Evolutionary conservation across 2,888 invertebrate species (phyloP).

Genomic region (Rhogogaster chlorosoma): DNA sequence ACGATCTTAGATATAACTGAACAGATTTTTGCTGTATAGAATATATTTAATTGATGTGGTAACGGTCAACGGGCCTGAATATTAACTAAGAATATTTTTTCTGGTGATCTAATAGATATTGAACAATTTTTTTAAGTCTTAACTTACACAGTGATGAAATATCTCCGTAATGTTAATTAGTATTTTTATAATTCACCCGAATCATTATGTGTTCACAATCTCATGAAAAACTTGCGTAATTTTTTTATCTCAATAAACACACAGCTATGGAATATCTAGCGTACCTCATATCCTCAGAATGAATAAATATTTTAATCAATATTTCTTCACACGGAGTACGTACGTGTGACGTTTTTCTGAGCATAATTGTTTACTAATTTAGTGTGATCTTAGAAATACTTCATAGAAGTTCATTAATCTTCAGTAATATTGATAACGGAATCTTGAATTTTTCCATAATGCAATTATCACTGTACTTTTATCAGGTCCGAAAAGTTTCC

Average conservation of each 20-base stretch:
- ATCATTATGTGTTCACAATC: not conserved
- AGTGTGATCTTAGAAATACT: not conserved
- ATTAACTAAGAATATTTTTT: not conserved
- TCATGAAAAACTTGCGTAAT: not conserved
- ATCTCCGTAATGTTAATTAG: not conserved
- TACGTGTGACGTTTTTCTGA: not conserved
- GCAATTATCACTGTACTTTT: not conserved
- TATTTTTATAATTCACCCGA: not conserved
- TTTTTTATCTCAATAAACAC: not conserved
- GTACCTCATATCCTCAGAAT: too few relatives aligned
- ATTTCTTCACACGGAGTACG: not conserved
- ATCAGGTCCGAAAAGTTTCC: conserved; percentile 4
- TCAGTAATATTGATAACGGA: not conserved
- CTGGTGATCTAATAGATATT: not conserved
- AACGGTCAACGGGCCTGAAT: not conserved
- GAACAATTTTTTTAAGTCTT: not conserved
- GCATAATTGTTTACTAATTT: not conserved
- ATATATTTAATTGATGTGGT: not conserved
- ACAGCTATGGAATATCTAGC: not conserved
- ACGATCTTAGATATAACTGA: conserved; percentile 1
- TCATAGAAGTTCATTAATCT: not conserved
- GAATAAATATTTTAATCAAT: not conserved
- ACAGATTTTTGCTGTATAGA: not conserved
- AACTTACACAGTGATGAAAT: not conserved
- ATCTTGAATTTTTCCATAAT: not conserved